Base-by-base conservation (phyloP, 2,113 vertebrate genomes). In the Solea senegalensis region DNA sequence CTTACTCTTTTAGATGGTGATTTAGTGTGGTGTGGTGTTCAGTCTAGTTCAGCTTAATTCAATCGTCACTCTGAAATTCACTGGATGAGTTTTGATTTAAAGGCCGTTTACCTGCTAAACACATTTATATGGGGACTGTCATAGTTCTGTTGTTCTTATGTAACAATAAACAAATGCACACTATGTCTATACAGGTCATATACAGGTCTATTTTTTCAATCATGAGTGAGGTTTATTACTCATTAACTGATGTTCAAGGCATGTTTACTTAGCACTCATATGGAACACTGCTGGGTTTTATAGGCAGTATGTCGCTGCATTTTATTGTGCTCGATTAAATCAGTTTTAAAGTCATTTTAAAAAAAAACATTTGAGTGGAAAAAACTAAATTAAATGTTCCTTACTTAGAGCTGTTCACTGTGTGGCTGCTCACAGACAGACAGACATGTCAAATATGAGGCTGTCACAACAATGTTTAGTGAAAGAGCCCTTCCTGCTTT, bases 401-500 rank as follows among this genome's bases (percentile, higher is more conserved):
- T 50, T 64, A 50, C 78, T 71, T 12, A 60, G 41, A 76, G 68
- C 72, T 50, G 63, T 63, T 85, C 59, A 41, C n/a, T 8, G 50
- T 67, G 44, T 10, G 8, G 11, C 14, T 48, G 44, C 53, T 69
- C 69, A 52, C 39, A 67, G 66, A 55, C 83, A 75, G 88, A 86
- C 78, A 46, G 73, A 81, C 86, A 86, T 91, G 89, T 91, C 91
- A 91, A 89, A 91, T 83, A 88, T 65, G 74, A 84, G 80, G 69
- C 86, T 83, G 78, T 90, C 88, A 87, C 80, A 82, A 87, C 79
- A 79, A 87, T 88, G 84, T 93, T 85, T 74, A 86, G 83, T 86
- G 86, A 85, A 74, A 82, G 81, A 86, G 87, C 93, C 93, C 94
- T 93, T 95, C 92, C 94, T 94, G 93, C 90, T 89, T 95, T 96